phyloP scores from a whole-genome alignment of 2,797 vertebrate species.

The Philypnodon macrostomus region DNA sequence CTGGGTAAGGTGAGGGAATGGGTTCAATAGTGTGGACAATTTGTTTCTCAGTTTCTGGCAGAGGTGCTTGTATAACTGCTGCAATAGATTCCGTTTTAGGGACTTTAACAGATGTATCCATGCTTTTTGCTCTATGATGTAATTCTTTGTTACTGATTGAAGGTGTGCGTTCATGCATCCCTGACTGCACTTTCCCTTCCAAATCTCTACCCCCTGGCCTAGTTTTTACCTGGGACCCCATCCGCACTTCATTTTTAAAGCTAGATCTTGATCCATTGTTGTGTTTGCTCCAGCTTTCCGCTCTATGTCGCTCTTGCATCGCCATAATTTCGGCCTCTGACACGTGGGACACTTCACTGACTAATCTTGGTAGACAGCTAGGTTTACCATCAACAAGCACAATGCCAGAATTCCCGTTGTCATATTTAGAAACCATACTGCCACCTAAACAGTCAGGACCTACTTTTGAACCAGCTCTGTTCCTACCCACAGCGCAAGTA shows the following conservation, averaged over 20 bases:
- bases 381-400: slow-evolving; percentile 59
- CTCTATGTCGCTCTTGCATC: slow-evolving; percentile 42
- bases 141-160: slow-evolving; percentile 36
- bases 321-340: slow-evolving; percentile 53
- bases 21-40: slow-evolving; percentile 6
- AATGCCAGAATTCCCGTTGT: too few species aligned
- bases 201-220: slow-evolving; percentile 50
- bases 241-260: slow-evolving; percentile 54
- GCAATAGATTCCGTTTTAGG: slow-evolving; percentile 33
- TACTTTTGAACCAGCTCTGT: slow-evolving; percentile 62
- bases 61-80: slow-evolving; percentile 19
- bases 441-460: slow-evolving; percentile 50
- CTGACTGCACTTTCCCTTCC: slow-evolving; percentile 62
- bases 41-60: slow-evolving; percentile 20
- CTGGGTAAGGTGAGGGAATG: slow-evolving; percentile 3
- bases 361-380: slow-evolving; percentile 45
- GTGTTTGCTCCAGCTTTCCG: slow-evolving; percentile 55
- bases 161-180: slow-evolving; percentile 39
- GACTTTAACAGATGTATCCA: slow-evolving; percentile 30
- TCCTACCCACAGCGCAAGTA: slow-evolving; percentile 63
- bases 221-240: slow-evolving; percentile 62
- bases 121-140: slow-evolving; percentile 35
- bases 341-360: slow-evolving; percentile 36
- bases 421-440: too few species aligned
- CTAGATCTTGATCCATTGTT: slow-evolving; percentile 49